Base-by-base conservation (phyloP, 2,797 vertebrate genomes). In the Enoplosus armatus region DNA sequence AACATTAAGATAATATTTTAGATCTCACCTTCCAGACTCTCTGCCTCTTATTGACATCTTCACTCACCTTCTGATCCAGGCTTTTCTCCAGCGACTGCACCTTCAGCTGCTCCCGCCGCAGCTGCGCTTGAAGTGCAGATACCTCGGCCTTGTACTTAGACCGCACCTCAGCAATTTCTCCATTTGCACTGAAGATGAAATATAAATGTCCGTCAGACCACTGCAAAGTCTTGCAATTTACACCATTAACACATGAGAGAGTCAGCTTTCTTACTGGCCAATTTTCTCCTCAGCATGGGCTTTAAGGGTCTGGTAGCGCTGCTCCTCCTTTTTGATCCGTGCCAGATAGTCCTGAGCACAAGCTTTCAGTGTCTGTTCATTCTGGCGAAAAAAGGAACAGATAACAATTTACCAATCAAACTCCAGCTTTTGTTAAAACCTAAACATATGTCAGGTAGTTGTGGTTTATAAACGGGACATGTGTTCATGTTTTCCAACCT, bases 251-350 rank as follows among this genome's bases (percentile, higher is more conserved):
- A 14, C 2, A 45, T 4, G 24, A n/a, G 8, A 11, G 3, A 50
- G 10, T 48, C 2, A 0, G 1, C 4, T 47, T 33, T 87, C 96
- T 95, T 94, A 99, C 98, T 88, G 93, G 29, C 62, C 54, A 8
- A 99, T 95, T 78, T 99, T 99, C 85, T 99, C 97, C 82, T 98
- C 97, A 0, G 97, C 97, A 0, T 99, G 97, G 27, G 96, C 94
- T 92, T 99, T 99, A 1, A 99, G 95, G 0, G 96, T 95, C 86
- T 96, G 96, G 39, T 99, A 99, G 10, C 97, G 94, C 90, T 96
- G 97, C 83, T 96, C 96, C 51, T 97, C 97, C 79, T 96, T 97
- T 72, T 96, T 97, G 56, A 98, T 93, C 70, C 96, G 93, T 3
- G 65, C 89, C 59, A 97, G 79, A 71, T 96, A 97, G 15, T 96